Base-by-base conservation (phyloP, 37 sponge, comb jelly and placozoan species). In the Oopsacas minuta region DNA sequence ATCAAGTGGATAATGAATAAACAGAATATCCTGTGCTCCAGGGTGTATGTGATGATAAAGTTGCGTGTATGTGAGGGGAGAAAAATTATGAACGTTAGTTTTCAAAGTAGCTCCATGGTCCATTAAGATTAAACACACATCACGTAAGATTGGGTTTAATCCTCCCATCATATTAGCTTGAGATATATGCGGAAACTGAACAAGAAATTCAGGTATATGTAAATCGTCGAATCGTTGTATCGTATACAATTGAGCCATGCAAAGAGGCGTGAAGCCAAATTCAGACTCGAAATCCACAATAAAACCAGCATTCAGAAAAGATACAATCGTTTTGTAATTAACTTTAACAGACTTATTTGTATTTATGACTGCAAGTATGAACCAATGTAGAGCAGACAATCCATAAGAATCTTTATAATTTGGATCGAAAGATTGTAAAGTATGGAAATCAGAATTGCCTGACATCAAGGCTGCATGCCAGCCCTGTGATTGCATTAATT, bases 11-110 rank as follows among this genome's bases (percentile, higher is more conserved):
- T n/a, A 61, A 10, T 25, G 7, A 34, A 25, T 20, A 5, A 61
- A 34, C 7, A 61, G 75, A 3, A 5, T 20, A 25, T 12, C 30
- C 30, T 61, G 75, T 3, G 75, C 7, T 20, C 7, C 28, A 3
- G 75, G 75, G 28, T n/a, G 22, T 61, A 3, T 34, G 28, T 61
- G 75, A 12, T 61, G 28, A n/a, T 61, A 61, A 7, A 61, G 30
- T 61, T 61, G 75, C 30, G 75, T 61, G 75, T 61, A 61, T n/a
- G 30, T 32, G 75, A 61, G 75, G 28, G 75, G 75, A 25, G 75
- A 61, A 3, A 61, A 12, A 5, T 12, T 61, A 12, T 61, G 75
- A 3, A 32, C 17, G 30, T 61, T 61, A 25, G 28, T 3, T 12
- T 61, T 61, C 75, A 61, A 61, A n/a, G 17, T 61, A 25, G 75